phyloP scores from a whole-genome alignment of 2,888 invertebrate species.

The Tenthredo distinguenda region DNA sequence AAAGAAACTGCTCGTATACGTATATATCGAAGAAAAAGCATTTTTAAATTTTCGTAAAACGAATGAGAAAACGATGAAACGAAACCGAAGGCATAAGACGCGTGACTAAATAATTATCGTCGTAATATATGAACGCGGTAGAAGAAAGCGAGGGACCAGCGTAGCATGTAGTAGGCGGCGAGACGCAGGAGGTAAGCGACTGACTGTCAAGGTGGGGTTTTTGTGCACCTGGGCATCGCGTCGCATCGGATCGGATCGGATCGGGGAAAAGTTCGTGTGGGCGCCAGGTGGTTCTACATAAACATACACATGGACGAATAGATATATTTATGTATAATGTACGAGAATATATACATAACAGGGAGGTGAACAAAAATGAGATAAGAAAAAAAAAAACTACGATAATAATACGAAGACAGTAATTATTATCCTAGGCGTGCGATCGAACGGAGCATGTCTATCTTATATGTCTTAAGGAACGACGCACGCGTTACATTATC shows the following conservation, averaged over 20 bases:
- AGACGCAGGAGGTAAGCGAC: conserved; percentile 22
- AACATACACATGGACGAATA: background rate
- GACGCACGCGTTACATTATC: background rate
- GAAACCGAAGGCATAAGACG: background rate
- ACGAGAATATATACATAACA: background rate
- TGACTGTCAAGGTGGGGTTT: conserved; percentile 12
- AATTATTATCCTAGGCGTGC: background rate
- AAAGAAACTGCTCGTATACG: no score
- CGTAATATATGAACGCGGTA: background rate
- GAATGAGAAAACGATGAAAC: background rate
- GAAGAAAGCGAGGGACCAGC: background rate
- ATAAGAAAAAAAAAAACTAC: background rate
- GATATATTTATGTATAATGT: background rate
- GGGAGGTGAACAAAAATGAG: no score
- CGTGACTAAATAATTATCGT: background rate
- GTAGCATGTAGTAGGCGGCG: background rate
- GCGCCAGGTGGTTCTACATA: conserved; percentile 43
- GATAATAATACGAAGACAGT: background rate
- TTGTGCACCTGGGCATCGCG: conserved; percentile 40
- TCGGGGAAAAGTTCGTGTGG: conserved; percentile 32
- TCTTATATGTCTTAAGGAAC: background rate
- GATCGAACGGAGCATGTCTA: background rate
- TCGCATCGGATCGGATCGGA: background rate
- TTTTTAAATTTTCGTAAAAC: no score
- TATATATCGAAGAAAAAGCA: no score